These are phyloP conservation scores for Fragum whitleyi DNA, from an alignment of 2,888 invertebrate genomes.

Conservation along the genomic window DNA sequence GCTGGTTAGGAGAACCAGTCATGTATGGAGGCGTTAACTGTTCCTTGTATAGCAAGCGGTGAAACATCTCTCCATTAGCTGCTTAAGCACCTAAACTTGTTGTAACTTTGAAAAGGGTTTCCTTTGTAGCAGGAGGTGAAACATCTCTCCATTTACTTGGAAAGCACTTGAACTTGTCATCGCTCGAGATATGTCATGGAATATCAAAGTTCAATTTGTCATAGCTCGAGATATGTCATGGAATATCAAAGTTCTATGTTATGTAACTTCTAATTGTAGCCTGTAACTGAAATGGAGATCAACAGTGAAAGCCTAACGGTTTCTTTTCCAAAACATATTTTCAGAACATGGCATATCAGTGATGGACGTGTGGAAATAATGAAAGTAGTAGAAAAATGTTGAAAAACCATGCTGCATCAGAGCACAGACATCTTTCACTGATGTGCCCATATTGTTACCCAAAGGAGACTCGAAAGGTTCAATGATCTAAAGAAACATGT, in stretches of 20 bases:
- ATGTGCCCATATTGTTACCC: slow-evolving; percentile 15
- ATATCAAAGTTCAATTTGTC: neutral
- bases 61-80: neutral
- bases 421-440: slow-evolving; percentile 5
- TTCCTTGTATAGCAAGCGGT: no score
- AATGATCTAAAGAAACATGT: slow-evolving; percentile 9
- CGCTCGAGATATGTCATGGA: neutral
- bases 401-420: slow-evolving; percentile 4
- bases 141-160: neutral
- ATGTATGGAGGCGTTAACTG: neutral
- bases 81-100: neutral
- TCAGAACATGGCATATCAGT: slow-evolving; percentile 7
- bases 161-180: neutral
- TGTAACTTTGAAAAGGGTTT: no score
- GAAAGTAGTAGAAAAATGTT: neutral
- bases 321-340: neutral
- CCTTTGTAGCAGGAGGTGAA: no score
- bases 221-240: neutral
- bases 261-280: neutral
- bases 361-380: neutral
- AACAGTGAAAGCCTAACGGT: neutral
- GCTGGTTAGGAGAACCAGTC: neutral
- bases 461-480: neutral
- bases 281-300: neutral
- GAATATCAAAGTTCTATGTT: neutral